phyloP scores from a whole-genome alignment of 2,113 vertebrate species.

The Potamarius usumacintae region DNA sequence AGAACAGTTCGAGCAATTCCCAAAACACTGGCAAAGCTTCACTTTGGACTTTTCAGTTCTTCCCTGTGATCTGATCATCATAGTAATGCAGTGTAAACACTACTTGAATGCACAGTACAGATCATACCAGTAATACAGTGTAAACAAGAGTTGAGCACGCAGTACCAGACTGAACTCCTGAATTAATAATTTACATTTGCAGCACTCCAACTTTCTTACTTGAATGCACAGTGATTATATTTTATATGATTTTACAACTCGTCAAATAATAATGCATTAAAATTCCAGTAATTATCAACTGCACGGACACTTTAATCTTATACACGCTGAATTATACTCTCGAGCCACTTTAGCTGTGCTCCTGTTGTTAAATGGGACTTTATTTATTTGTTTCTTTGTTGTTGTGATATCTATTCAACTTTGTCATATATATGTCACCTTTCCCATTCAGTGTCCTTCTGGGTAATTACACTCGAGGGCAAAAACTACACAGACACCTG shows the following conservation, averaged over 20 bases:
- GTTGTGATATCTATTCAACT: too few species aligned
- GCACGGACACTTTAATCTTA: not conserved
- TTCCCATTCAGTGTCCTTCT: too few species aligned
- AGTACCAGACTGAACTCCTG: not conserved
- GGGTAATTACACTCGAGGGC: too few species aligned
- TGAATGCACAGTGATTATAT: not conserved
- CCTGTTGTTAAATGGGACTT: not conserved
- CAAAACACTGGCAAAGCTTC: not conserved
- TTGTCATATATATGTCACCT: too few species aligned
- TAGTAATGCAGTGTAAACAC: not conserved
- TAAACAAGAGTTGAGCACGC: not conserved
- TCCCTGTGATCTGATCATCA: not conserved
- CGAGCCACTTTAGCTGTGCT: not conserved
- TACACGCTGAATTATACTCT: not conserved
- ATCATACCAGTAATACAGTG: not conserved
- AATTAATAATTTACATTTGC: not conserved
- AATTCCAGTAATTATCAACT: not conserved
- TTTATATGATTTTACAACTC: not conserved
- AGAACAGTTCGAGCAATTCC: not conserved
- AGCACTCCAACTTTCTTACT: not conserved
- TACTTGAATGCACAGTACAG: not conserved
- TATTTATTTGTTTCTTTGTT: not conserved
- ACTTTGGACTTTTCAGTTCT: not conserved
- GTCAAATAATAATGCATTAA: not conserved
- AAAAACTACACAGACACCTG: too few species aligned